These are phyloP conservation scores for Polydrusus pterygomalis DNA, from an alignment of 2,888 invertebrate species.

Conservation along the genomic window DNA sequence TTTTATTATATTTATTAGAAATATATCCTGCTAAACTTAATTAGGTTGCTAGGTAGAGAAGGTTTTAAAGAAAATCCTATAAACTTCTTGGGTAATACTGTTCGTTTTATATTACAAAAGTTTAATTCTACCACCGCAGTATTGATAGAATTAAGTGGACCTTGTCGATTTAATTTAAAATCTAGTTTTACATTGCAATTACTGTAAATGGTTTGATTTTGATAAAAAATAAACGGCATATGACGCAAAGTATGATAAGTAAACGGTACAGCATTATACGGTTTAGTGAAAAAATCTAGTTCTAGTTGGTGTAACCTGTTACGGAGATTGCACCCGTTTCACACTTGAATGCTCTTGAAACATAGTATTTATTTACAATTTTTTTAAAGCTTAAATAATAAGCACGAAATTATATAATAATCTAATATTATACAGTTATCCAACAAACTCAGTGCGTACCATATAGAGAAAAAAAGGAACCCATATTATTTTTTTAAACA, in stretches of 20 bases:
- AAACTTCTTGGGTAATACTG: too few species aligned
- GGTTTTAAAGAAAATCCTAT: too few species aligned
- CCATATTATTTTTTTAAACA: too few species aligned
- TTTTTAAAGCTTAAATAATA: not conserved
- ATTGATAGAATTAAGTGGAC: constrained; percentile 4
- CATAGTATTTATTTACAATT: not conserved
- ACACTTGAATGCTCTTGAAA: constrained; percentile 7
- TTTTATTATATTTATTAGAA: too few species aligned
- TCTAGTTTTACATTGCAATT: constrained; percentile 2
- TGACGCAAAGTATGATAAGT: not conserved
- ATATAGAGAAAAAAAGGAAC: too few species aligned
- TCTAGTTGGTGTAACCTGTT: not conserved
- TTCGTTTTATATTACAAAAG: not conserved
- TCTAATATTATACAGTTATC: too few species aligned
- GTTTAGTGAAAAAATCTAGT: constrained; percentile 5
- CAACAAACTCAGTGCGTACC: too few species aligned
- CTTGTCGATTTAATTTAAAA: constrained; percentile 10
- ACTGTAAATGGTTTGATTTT: not conserved
- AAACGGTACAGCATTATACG: not conserved
- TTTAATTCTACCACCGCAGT: not conserved
- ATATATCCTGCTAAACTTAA: too few species aligned
- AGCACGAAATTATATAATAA: constrained; percentile 1
- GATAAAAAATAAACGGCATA: not conserved
- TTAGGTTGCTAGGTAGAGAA: too few species aligned
- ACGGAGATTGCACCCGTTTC: constrained; percentile 3